These are phyloP conservation scores for Hippolais icterina DNA, from an alignment of 2,113 vertebrate genomes.

Conservation along the genomic window DNA sequence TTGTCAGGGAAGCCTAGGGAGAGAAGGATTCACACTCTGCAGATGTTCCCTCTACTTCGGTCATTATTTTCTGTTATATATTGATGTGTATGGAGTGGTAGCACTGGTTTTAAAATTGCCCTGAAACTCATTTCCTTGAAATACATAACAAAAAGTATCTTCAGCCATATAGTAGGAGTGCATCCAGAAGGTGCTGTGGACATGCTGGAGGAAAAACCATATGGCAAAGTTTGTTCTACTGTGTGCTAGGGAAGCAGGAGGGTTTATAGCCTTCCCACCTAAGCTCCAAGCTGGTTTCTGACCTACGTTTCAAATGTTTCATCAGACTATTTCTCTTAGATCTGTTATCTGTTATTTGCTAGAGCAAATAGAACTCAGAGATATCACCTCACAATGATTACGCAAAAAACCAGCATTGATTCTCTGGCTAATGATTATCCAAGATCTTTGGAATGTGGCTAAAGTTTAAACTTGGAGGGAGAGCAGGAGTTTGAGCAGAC, in stretches of 20 bases:
- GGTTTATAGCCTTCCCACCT: background rate
- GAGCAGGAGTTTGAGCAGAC: background rate
- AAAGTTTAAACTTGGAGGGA: constrained; percentile 3
- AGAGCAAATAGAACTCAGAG: constrained; percentile 27
- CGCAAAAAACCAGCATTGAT: background rate
- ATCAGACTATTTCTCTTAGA: constrained; percentile 10
- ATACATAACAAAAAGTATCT: background rate
- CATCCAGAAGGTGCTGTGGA: background rate
- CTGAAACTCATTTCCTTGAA: background rate
- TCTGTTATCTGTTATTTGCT: constrained; percentile 38
- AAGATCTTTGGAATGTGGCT: background rate
- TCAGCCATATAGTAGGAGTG: background rate
- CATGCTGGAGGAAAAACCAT: rapidly evolving
- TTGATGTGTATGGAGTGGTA: background rate
- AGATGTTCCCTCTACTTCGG: background rate
- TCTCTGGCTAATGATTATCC: constrained; percentile 28
- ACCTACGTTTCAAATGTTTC: background rate
- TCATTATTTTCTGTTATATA: background rate
- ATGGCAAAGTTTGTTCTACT: background rate
- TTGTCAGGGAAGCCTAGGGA: background rate
- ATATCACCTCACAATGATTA: background rate
- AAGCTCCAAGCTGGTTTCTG: background rate
- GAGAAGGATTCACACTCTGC: background rate
- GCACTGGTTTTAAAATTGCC: background rate
- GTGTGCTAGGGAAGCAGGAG: background rate